Percentiles rank a stretch among this genome's conserved stretches.
Conservation (phyloP, 1,140 invertebrate genomes). For the Laupala kohalensis region DNA sequence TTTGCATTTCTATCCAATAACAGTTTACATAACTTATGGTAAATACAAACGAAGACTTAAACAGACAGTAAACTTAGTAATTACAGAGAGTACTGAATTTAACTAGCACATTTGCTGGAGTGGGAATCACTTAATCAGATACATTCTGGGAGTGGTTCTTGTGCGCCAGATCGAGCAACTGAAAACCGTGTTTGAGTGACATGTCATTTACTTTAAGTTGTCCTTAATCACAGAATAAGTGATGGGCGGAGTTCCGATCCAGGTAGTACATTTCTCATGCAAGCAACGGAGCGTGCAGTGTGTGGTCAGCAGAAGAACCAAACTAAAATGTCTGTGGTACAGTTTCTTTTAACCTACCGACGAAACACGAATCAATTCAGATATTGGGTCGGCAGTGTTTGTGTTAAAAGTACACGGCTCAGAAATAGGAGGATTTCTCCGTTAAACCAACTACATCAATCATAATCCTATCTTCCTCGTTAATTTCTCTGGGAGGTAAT, state of each 20-base stretch:
- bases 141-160: not conserved
- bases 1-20: not conserved
- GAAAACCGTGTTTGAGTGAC: not conserved
- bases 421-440: not conserved
- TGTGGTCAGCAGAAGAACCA: not conserved
- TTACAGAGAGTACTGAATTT: not conserved
- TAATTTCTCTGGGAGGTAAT: not conserved
- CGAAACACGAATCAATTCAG: not conserved
- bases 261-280: not conserved
- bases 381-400: not conserved
- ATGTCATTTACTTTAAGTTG: not conserved
- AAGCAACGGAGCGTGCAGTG: not conserved
- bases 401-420: not conserved
- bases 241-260: not conserved
- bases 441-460: not conserved
- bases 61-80: not conserved
- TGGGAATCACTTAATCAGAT: not conserved
- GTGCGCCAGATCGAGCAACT: not conserved
- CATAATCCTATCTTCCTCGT: not conserved
- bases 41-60: too few relatives aligned
- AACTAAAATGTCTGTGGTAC: not conserved
- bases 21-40: not conserved
- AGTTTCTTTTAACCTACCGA: not conserved
- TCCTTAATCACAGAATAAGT: not conserved
- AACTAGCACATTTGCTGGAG: not conserved